These are phyloP conservation scores for Drosophila subsilvestris DNA, from an alignment of 2,888 invertebrate genomes.

Conservation along the genomic window DNA sequence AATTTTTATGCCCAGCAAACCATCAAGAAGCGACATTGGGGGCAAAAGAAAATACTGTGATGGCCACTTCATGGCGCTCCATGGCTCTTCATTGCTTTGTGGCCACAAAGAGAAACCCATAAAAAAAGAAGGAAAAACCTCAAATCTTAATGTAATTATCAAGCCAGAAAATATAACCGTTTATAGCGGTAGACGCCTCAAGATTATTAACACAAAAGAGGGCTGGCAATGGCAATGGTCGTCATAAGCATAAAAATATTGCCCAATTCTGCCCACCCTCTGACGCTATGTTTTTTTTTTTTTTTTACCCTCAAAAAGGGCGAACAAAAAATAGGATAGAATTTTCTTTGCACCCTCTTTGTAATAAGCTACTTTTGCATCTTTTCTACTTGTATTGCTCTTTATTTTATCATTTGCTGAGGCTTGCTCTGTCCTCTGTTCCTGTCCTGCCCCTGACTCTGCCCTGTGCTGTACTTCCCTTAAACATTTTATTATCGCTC, in stretches of 20 bases:
- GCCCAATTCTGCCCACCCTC: constrained; percentile 29
- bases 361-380: constrained; percentile 71
- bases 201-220: constrained; percentile 76
- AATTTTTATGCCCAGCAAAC: constrained; percentile 57
- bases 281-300: constrained; percentile 13
- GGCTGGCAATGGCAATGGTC: constrained; percentile 33
- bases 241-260: constrained; percentile 65
- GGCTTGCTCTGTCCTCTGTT: constrained; percentile 45
- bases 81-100: constrained; percentile 25
- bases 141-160: constrained; percentile 77
- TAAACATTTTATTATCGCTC: constrained; percentile 56
- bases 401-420: constrained; percentile 71
- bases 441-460: no score
- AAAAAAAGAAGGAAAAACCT: constrained; percentile 45
- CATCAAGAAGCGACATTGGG: constrained; percentile 21
- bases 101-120: constrained; percentile 39
- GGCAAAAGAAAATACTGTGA: constrained; percentile 19
- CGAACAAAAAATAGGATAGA: constrained; percentile 2
- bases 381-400: constrained; percentile 42
- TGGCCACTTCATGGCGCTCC: constrained; percentile 16
- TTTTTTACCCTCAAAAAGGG: constrained; percentile 45
- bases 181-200: constrained; percentile 56
- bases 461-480: constrained; percentile 22
- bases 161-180: constrained; percentile 48
- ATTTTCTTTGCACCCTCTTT: constrained; percentile 65